Evolutionary conservation across 2,888 invertebrate genomes (phyloP).

Genomic region (Drosophila parthenogenetica): DNA sequence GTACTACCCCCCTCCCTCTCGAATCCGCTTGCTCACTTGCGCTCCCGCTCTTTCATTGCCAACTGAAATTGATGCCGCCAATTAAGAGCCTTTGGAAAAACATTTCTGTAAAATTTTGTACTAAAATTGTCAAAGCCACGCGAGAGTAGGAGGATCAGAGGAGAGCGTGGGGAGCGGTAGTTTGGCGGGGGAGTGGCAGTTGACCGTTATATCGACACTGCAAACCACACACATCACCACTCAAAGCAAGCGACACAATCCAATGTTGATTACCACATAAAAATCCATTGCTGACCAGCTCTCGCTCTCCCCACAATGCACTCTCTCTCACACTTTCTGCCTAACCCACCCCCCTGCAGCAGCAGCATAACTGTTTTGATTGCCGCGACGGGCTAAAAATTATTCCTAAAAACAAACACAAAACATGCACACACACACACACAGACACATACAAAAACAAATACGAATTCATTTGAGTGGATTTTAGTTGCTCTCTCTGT

Average conservation of each 20-base stretch:
- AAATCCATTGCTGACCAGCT: conserved; percentile 56
- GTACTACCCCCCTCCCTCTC: background rate
- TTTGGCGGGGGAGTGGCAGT: background rate
- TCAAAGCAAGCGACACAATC: conserved; percentile 76
- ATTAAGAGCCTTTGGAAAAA: conserved; percentile 78
- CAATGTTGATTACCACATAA: conserved; percentile 79
- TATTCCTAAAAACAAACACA: conserved; percentile 73
- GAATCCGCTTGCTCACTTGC: too few species aligned
- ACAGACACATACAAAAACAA: conserved; percentile 44
- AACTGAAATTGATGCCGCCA: conserved; percentile 73
- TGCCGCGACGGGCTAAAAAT: conserved; percentile 67
- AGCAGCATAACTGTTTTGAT: conserved; percentile 69
- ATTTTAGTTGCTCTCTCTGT: conserved; percentile 47
- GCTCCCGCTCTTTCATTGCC: background rate
- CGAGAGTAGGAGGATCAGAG: background rate
- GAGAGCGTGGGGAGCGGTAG: background rate
- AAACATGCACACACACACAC: conserved; percentile 16
- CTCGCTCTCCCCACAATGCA: background rate
- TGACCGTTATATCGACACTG: conserved; percentile 44
- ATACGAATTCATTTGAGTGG: conserved; percentile 81
- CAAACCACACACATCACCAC: conserved; percentile 74
- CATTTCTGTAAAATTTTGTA: conserved; percentile 57
- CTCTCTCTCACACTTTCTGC: background rate
- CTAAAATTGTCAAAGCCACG: conserved; percentile 42
- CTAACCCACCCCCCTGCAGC: background rate